Percentiles rank a stretch among this genome's conserved stretches.
These are phyloP conservation scores for Diaperis boleti DNA, from an alignment of 2,888 invertebrate species.

Conservation along the genomic window DNA sequence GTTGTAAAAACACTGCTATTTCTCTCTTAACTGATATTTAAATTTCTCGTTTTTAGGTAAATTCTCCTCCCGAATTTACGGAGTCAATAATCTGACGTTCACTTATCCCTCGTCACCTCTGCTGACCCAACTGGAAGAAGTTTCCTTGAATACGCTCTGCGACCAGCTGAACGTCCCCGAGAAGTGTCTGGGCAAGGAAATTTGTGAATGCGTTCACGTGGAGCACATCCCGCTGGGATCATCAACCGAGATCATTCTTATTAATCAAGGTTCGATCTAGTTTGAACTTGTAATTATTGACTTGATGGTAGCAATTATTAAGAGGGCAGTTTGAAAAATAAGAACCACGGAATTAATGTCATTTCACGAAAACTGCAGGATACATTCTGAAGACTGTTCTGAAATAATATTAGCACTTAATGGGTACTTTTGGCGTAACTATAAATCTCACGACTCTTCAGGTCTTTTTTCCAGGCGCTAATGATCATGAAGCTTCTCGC, in stretches of 20 bases:
- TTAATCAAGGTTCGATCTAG: constrained; percentile 76
- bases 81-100: constrained; percentile 79
- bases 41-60: constrained; percentile 33
- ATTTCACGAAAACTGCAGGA: too few relatives aligned
- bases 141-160: constrained; percentile 70
- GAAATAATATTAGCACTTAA: too few relatives aligned
- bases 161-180: constrained; percentile 58
- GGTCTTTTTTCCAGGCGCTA: too few relatives aligned
- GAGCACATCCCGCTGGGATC: constrained; percentile 76
- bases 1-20: too few relatives aligned
- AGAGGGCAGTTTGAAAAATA: too few relatives aligned
- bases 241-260: constrained; percentile 79
- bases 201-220: constrained; percentile 82
- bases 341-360: too few relatives aligned
- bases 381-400: too few relatives aligned
- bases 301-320: not conserved
- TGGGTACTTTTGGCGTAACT: too few relatives aligned
- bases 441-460: too few relatives aligned
- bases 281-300: constrained; percentile 15
- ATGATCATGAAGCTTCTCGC: too few relatives aligned
- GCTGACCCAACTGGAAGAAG: constrained; percentile 77
- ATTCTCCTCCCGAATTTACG: constrained; percentile 52
- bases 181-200: constrained; percentile 62
- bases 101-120: constrained; percentile 83
- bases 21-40: too few relatives aligned